phyloP scores from a whole-genome alignment of 2,888 invertebrate species.

The Drosophila borborema region DNA sequence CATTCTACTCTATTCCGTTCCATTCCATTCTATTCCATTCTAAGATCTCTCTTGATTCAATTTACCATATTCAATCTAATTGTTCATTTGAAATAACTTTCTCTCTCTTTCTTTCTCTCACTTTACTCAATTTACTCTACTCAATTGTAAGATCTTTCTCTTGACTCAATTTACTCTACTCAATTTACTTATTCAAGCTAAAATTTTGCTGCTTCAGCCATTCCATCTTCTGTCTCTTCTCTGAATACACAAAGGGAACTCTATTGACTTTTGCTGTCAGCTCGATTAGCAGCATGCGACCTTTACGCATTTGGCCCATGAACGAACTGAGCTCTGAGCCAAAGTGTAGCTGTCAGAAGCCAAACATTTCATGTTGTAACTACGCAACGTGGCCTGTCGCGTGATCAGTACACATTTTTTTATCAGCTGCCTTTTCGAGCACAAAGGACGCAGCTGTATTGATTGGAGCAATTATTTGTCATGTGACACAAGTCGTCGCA shows the following conservation, averaged over 20 bases:
- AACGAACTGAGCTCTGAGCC: background rate
- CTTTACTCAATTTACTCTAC: no score
- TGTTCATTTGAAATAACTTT: no score
- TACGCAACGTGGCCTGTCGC: background rate
- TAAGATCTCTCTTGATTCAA: no score
- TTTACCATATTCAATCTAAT: no score
- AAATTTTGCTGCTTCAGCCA: no score
- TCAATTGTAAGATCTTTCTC: no score
- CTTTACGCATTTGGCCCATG: background rate
- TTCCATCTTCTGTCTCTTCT: background rate
- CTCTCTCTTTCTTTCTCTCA: no score
- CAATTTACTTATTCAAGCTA: no score
- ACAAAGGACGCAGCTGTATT: background rate
- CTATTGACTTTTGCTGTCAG: background rate
- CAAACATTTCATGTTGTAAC: background rate
- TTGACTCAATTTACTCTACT: no score
- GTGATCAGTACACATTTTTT: background rate
- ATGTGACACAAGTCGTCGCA: background rate
- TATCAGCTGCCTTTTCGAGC: background rate
- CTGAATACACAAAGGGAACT: background rate
- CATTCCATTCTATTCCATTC: no score
- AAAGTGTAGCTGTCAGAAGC: background rate
- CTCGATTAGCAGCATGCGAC: background rate
- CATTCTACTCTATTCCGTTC: no score
- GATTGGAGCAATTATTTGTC: background rate